A percentile compares a stretch with the other conserved stretches of the same genome.
Evolutionary conservation across 2,888 invertebrate genomes (phyloP).

Genomic region (Epinotia bilunana): DNA sequence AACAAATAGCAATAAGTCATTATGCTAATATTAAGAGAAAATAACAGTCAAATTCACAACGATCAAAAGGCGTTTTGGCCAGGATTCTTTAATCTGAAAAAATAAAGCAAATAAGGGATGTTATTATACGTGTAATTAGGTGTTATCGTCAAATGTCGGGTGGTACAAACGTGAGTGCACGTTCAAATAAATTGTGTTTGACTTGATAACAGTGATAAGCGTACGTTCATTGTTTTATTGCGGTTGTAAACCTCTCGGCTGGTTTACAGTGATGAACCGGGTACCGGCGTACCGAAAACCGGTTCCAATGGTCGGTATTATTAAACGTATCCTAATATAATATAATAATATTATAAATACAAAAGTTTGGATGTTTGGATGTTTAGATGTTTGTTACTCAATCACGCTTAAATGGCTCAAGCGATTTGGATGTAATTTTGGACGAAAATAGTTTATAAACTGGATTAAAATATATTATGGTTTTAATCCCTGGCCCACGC

Average conservation of each 20-base stretch:
- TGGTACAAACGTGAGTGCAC: constrained; percentile 65
- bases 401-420: no score
- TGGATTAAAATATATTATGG: no score
- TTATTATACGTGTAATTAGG: constrained; percentile 44
- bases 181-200: constrained; percentile 79
- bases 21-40: neutral
- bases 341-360: no score
- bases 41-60: neutral
- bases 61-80: constrained; percentile 7
- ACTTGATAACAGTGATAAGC: constrained; percentile 79
- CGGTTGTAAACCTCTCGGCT: constrained; percentile 67
- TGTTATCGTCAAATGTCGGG: constrained; percentile 75
- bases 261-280: constrained; percentile 54
- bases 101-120: constrained; percentile 33
- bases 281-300: constrained; percentile 59
- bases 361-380: no score
- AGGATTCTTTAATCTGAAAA: constrained; percentile 19
- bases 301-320: constrained; percentile 42
- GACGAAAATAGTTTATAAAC: no score
- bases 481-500: no score
- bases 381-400: no score
- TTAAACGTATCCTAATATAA: neutral
- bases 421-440: no score
- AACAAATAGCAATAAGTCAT: constrained; percentile 1
- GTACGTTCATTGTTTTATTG: constrained; percentile 80